Conservation (phyloP, 1,140 invertebrate genomes). For the Matsumurasca onukii region DNA sequence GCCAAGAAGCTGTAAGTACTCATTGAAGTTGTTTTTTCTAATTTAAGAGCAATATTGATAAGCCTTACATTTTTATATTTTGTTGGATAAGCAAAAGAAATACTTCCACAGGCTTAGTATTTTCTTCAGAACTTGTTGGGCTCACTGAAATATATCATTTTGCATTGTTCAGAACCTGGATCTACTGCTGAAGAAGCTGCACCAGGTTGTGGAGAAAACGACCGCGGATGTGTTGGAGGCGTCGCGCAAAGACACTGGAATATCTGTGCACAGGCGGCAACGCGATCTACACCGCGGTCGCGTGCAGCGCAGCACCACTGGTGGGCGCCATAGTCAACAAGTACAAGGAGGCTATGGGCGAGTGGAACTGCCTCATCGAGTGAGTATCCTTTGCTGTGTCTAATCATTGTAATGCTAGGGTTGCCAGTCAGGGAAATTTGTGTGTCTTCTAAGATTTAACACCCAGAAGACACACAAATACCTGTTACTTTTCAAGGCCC, state of each 20-base stretch:
- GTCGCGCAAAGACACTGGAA: constrained; percentile 91
- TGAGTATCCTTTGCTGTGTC: constrained; percentile 51
- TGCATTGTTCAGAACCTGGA: constrained; percentile 62
- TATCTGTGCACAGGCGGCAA: constrained; percentile 86
- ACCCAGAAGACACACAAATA: too few relatives aligned
- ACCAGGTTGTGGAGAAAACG: constrained; percentile 82
- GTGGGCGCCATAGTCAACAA: constrained; percentile 88
- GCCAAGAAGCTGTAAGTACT: constrained; percentile 81
- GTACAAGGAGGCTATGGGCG: constrained; percentile 86
- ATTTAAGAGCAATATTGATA: too few relatives aligned
- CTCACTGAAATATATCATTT: neutral
- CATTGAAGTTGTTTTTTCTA: too few relatives aligned
- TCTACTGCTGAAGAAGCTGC: constrained; percentile 76
- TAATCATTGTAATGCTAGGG: too few relatives aligned
- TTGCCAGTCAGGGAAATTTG: too few relatives aligned
- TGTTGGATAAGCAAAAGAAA: too few relatives aligned
- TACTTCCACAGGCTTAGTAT: too few relatives aligned
- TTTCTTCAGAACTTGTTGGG: neutral
- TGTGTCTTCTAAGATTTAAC: too few relatives aligned
- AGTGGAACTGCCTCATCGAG: constrained; percentile 75
- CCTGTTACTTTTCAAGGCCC: too few relatives aligned
- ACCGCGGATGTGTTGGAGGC: constrained; percentile 93
- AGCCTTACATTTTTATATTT: too few relatives aligned
- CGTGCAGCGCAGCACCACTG: constrained; percentile 74
- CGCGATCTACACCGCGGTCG: constrained; percentile 79